phyloP scores from a whole-genome alignment of 2,888 invertebrate species.

The Megastigmus dorsalis region DNA sequence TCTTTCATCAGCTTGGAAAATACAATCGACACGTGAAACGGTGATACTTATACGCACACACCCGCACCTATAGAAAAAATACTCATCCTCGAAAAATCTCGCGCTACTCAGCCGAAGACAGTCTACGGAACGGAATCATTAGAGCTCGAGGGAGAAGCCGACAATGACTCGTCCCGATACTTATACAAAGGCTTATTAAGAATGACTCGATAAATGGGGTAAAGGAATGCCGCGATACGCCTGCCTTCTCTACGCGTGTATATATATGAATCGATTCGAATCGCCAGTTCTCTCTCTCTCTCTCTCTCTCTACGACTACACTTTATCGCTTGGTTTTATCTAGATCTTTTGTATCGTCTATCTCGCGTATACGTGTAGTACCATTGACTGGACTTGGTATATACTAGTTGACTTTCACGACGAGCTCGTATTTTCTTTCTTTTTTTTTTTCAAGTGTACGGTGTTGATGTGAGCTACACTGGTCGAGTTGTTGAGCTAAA shows the following conservation, averaged over 20 bases:
- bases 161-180: constrained; percentile 38
- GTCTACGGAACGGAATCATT: constrained; percentile 29
- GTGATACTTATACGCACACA: too few species aligned
- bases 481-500: too few species aligned
- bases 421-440: too few species aligned
- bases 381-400: not conserved
- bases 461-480: too few species aligned
- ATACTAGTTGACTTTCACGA: not conserved
- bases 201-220: constrained; percentile 35
- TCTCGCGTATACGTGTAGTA: not conserved
- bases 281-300: constrained; percentile 16
- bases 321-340: constrained; percentile 42
- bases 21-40: too few species aligned
- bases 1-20: too few species aligned
- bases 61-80: too few species aligned
- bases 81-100: constrained; percentile 6
- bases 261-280: constrained; percentile 28
- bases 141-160: not conserved
- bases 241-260: too few species aligned
- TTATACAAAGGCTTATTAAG: constrained; percentile 20
- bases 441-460: too few species aligned
- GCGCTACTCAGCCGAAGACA: too few species aligned
- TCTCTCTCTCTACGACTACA: too few species aligned
- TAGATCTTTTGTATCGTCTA: too few species aligned
- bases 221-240: constrained; percentile 33